Evolutionary conservation across 2,113 vertebrate genomes (phyloP), one percentile per base, ranked within the genome.

Genomic region (Sylvietta virens): DNA sequence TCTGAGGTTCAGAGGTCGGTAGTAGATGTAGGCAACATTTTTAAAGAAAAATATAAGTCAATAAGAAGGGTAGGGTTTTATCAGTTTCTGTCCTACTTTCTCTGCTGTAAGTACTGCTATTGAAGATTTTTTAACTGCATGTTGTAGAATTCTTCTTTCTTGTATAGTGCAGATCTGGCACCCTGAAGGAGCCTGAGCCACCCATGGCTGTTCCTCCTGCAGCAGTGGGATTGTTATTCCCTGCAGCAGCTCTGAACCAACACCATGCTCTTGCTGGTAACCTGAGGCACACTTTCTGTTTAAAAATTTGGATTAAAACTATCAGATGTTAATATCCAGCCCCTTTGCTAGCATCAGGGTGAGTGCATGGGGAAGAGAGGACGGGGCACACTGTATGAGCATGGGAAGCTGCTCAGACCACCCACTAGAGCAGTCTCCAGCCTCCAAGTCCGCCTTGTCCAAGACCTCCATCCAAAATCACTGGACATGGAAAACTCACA

Each of bases 231-330:
- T 87, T 84, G 48, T 71, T 85, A 54, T 44, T 70, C 20, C 51
- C 22, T 3, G 1, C 1, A 3, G 62, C 1, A 11, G 35, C 40
- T 72, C 50, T 33, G 39, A 64, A 73, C n/a, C 2, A 3, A 77
- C 24, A 7, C 40, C 21, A 4, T 20, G n/a, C 31, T 51, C 48
- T 42, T 11, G 5, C 37, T n/a, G 12, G 42, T 17, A 80, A 86
- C 27, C 14, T 35, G 27, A 80, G 84, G 33, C 26, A 45, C 23
- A 22, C 5, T 48, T 65, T 35, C 28, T 47, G 42, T 23, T 69
- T 24, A 30, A 86, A 81, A 86, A 26, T 44, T 20, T 23, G 11
- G 15, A 66, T 80, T 45, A 33, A 66, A 74, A 39, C 7, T 22
- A 37, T 3, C 18, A 30, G 12, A 4, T 51, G 22, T 35, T 67